These are phyloP conservation scores for Thymelicus lineola DNA, from an alignment of 2,888 invertebrate genomes.

Conservation along the genomic window DNA sequence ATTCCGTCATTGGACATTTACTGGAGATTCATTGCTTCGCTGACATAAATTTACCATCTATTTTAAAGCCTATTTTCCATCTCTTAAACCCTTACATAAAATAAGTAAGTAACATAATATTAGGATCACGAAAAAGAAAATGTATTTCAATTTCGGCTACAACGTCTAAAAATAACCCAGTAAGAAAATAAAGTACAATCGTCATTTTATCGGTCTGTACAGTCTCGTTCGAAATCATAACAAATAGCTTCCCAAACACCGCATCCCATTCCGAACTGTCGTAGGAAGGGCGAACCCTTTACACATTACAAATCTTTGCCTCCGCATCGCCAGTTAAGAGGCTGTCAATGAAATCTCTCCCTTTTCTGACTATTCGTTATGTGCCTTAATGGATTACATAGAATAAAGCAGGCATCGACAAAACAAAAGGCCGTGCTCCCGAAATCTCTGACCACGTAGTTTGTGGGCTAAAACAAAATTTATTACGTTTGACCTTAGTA, in stretches of 20 bases:
- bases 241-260: conserved; percentile 83
- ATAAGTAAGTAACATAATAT: background rate
- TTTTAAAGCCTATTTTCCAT: background rate
- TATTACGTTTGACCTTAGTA: conserved; percentile 84
- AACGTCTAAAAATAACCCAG: conserved; percentile 69
- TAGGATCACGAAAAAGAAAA: background rate
- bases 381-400: conserved; percentile 81
- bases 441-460: conserved; percentile 81
- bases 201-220: conserved; percentile 77
- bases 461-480: conserved; percentile 82
- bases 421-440: conserved; percentile 77
- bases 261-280: conserved; percentile 77
- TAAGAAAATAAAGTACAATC: conserved; percentile 77
- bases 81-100: background rate
- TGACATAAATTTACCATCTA: background rate
- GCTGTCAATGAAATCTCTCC: conserved; percentile 78
- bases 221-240: conserved; percentile 82
- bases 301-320: conserved; percentile 80
- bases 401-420: conserved; percentile 81
- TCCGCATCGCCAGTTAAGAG: conserved; percentile 72
- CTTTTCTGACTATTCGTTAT: conserved; percentile 75
- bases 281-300: conserved; percentile 65
- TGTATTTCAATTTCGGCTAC: conserved; percentile 21
- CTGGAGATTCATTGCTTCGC: no score
- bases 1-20: no score